phyloP scores from a whole-genome alignment of 37 sponge, comb jelly and placozoan genomes.

The Trichoplax adhaerens region DNA sequence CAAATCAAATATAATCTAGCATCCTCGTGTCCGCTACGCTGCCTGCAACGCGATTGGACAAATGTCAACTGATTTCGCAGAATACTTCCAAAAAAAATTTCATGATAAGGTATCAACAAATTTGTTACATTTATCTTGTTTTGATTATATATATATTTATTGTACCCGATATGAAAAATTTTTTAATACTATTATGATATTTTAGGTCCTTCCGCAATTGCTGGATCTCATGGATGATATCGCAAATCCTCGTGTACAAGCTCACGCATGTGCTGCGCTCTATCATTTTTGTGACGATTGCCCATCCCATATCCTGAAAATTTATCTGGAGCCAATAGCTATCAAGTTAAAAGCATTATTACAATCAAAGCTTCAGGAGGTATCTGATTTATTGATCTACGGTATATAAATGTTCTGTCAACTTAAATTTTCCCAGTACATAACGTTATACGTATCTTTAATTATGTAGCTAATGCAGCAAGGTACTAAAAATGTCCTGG shows the following conservation, averaged over 20 bases:
- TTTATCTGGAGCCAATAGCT: slow-evolving; percentile 52
- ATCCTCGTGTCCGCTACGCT: slow-evolving; percentile 78
- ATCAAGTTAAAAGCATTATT: slow-evolving; percentile 46
- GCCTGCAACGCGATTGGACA: slow-evolving; percentile 96
- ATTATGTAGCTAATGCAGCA: slow-evolving; percentile 48
- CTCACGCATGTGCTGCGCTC: slow-evolving; percentile 87
- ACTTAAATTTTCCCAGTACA: neutral
- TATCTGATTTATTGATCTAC: slow-evolving; percentile 1
- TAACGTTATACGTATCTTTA: neutral
- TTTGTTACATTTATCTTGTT: neutral
- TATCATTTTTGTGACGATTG: slow-evolving; percentile 86
- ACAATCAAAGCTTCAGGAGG: slow-evolving; percentile 36
- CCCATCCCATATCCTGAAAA: slow-evolving; percentile 54
- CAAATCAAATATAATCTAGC: slow-evolving; percentile 8
- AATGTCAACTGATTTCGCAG: slow-evolving; percentile 82
- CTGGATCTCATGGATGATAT: slow-evolving; percentile 65
- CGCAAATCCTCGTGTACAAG: slow-evolving; percentile 71
- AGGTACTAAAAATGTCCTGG: slow-evolving; percentile 63
- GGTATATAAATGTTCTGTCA: slow-evolving; percentile 5
- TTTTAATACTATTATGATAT: neutral
- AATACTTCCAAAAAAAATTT: slow-evolving; percentile 59
- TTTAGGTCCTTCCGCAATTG: slow-evolving; percentile 66
- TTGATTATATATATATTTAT: no score
- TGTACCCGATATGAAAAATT: neutral
- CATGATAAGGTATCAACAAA: slow-evolving; percentile 51